Evolutionary conservation across 2,113 vertebrate species (phyloP).

Genomic region (Gadus chalcogrammus): DNA sequence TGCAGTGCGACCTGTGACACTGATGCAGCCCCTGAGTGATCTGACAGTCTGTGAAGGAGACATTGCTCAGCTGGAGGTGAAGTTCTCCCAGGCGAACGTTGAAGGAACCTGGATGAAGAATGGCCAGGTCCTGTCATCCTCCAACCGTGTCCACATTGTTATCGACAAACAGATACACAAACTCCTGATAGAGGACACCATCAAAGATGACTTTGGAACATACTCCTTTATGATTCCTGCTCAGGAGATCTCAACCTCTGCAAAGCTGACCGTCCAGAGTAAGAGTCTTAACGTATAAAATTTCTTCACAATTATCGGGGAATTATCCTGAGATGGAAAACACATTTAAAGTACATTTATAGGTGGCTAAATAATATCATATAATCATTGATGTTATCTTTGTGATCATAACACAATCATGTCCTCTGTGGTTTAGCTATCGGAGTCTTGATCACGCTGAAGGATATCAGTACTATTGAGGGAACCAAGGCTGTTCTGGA

Average conservation of each 20-base stretch:
- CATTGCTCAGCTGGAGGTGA: slow-evolving; percentile 93
- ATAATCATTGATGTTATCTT: no score
- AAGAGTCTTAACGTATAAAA: slow-evolving; percentile 45
- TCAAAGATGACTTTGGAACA: slow-evolving; percentile 80
- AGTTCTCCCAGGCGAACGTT: slow-evolving; percentile 91
- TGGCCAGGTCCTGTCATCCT: slow-evolving; percentile 79
- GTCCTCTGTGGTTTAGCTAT: slow-evolving; percentile 75
- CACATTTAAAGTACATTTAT: not conserved
- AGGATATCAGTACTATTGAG: slow-evolving; percentile 83
- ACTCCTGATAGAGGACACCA: slow-evolving; percentile 91
- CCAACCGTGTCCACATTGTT: slow-evolving; percentile 85
- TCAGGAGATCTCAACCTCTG: slow-evolving; percentile 83
- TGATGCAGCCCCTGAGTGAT: slow-evolving; percentile 89
- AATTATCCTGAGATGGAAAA: not conserved
- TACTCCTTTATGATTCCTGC: slow-evolving; percentile 86
- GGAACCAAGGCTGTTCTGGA: slow-evolving; percentile 94
- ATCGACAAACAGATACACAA: slow-evolving; percentile 90
- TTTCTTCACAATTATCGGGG: not conserved
- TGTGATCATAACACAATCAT: not conserved
- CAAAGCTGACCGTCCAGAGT: slow-evolving; percentile 85
- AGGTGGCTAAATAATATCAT: not conserved
- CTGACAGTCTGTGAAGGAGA: slow-evolving; percentile 95
- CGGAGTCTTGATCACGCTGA: slow-evolving; percentile 81
- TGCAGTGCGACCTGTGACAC: slow-evolving; percentile 86
- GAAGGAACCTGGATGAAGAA: slow-evolving; percentile 93